A percentile compares a stretch with the other conserved stretches of the same genome.
Evolutionary conservation across 2,888 invertebrate species (phyloP).

Genomic region (Eulithis prunata): DNA sequence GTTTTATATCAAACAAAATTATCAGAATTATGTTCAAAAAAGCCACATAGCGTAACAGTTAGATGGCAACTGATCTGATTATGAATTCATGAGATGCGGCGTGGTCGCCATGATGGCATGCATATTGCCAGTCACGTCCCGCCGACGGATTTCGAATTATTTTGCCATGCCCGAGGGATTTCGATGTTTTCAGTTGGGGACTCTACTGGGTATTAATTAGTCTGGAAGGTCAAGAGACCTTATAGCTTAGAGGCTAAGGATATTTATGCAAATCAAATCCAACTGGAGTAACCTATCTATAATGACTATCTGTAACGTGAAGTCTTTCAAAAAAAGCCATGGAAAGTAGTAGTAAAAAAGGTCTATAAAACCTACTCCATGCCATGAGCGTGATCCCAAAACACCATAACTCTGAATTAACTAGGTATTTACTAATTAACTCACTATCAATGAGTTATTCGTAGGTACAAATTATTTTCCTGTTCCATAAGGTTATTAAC

Average conservation of each 20-base stretch:
- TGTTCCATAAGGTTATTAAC: background rate
- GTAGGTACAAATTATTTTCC: constrained; percentile 2
- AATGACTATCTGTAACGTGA: too few relatives aligned
- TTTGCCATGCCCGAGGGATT: constrained; percentile 39
- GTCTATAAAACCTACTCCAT: too few relatives aligned
- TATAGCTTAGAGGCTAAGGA: background rate
- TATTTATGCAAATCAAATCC: background rate
- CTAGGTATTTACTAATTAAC: too few relatives aligned
- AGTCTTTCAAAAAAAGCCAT: too few relatives aligned
- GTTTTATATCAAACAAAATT: too few relatives aligned
- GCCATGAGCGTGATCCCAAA: too few relatives aligned
- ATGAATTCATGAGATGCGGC: constrained; percentile 50
- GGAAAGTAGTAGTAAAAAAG: too few relatives aligned
- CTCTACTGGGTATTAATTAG: constrained; percentile 9
- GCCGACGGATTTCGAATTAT: constrained; percentile 50
- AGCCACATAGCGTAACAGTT: constrained; percentile 10
- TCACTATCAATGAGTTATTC: background rate
- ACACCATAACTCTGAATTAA: too few relatives aligned
- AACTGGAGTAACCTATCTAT: too few relatives aligned
- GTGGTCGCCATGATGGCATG: constrained; percentile 44
- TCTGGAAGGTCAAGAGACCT: constrained; percentile 4
- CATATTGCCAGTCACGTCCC: constrained; percentile 52
- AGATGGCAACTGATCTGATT: constrained; percentile 14
- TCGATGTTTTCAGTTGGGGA: constrained; percentile 30
- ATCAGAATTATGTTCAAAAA: constrained; percentile 7